Evolutionary conservation across 2,888 invertebrate species (phyloP).

Genomic region (Chrysotoxum bicinctum): DNA sequence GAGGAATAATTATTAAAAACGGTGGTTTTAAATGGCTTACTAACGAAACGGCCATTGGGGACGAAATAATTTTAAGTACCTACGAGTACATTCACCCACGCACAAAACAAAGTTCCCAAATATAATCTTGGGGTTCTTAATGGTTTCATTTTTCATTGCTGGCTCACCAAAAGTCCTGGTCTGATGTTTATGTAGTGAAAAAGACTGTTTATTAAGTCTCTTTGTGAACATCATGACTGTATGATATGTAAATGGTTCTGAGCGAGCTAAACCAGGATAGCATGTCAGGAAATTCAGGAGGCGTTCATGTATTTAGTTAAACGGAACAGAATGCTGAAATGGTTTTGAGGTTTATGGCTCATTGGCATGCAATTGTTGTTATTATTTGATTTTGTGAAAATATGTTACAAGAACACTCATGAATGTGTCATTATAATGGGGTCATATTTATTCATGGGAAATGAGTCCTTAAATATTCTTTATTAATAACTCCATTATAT

Average conservation of each 20-base stretch:
- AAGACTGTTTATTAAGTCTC: slow-evolving; percentile 33
- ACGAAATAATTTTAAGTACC: not conserved
- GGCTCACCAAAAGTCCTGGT: not conserved
- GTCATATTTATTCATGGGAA: slow-evolving; percentile 1
- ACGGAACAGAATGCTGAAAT: slow-evolving; percentile 23
- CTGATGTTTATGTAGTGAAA: slow-evolving; percentile 35
- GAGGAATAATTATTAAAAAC: slow-evolving; percentile 61
- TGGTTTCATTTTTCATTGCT: slow-evolving; percentile 1
- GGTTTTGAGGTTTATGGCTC: slow-evolving; percentile 21
- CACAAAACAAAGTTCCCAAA: not conserved
- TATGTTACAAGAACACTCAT: not conserved
- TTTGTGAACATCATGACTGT: slow-evolving; percentile 10
- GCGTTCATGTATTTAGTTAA: slow-evolving; percentile 18
- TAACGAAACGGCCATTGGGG: not conserved
- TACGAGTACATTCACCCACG: too few relatives aligned
- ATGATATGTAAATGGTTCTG: slow-evolving; percentile 22
- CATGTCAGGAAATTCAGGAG: slow-evolving; percentile 20
- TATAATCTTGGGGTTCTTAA: not conserved
- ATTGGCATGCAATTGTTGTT: slow-evolving; percentile 42
- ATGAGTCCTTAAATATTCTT: not conserved
- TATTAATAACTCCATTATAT: slow-evolving; percentile 1
- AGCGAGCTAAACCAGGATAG: not conserved
- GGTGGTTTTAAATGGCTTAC: slow-evolving; percentile 32
- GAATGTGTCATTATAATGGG: not conserved
- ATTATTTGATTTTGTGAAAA: slow-evolving; percentile 21